Base-by-base conservation (phyloP, 2,797 vertebrate genomes). In the Allobates femoralis region DNA sequence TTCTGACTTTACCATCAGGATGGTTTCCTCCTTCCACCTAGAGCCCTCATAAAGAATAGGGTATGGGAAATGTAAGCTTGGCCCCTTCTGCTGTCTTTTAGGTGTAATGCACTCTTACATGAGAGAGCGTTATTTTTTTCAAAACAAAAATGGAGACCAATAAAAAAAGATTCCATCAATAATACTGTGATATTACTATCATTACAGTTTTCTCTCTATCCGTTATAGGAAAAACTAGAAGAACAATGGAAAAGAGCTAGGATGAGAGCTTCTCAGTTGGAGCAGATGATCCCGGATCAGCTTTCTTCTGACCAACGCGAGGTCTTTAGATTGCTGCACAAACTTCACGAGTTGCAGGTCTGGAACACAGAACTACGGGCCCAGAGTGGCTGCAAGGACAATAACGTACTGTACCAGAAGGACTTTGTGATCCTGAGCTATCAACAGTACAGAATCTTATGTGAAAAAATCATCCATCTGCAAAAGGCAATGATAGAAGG, bases 331-430 rank as follows among this genome's bases (percentile, higher is more conserved):
- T 89, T 94, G 30, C 93, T 94, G 28, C 91, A 93, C 87, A 88
- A 87, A 51, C 90, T 89, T 0, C 94, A 92, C 0, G 86, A 95
- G 87, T 89, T 94, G 86, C 91, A 95, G 87, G 88, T 91, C 85
- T 91, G 91, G 89, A 93, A 92, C 78, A 89, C 91, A 0, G 92
- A 91, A 69, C 89, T 94, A 83, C 91, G 91, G 89, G 91, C 91
- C 0, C 26, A 58, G 18, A 53, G 78, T 11, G 64, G 91, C 62
- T 81, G 85, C 88, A 85, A 84, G 12, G 89, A 92, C 75, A 50
- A 6, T 26, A 91, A 85, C 77, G 77, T 92, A 34, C 74, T 94
- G 28, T 87, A 91, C 81, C 92, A 91, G 87, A 92, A 93, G 77
- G 92, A 94, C 88, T 90, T 92, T 23, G 74, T 93, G 84, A 91